Evolutionary conservation across 1,140 invertebrate species (phyloP).

Genomic region (Philopotamus ludificatus): DNA sequence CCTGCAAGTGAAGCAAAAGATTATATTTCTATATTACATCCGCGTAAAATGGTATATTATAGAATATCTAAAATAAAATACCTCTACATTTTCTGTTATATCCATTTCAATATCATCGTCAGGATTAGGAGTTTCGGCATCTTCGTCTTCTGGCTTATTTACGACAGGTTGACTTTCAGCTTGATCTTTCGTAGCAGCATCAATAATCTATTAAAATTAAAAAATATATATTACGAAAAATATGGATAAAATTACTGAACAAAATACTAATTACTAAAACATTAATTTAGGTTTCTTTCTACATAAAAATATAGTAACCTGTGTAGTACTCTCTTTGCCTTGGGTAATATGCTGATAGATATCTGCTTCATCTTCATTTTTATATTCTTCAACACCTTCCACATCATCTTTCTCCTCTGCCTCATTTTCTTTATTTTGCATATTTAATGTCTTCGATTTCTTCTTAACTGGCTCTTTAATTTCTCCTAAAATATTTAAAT

Average conservation of each 20-base stretch:
- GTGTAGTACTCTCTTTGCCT: conserved; percentile 64
- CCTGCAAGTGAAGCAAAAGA: conserved; percentile 25
- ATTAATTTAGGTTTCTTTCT: no score
- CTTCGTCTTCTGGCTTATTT: conserved; percentile 60
- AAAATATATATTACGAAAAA: conserved; percentile 1
- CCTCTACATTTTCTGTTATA: conserved; percentile 53
- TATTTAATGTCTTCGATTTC: conserved; percentile 62
- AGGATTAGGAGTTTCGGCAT: conserved; percentile 57
- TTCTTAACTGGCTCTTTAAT: conserved; percentile 61
- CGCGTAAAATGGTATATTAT: not conserved
- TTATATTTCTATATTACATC: not conserved
- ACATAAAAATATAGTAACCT: no score
- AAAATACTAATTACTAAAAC: not conserved
- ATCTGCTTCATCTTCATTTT: conserved; percentile 60
- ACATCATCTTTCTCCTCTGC: conserved; percentile 52
- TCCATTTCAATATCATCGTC: conserved; percentile 60
- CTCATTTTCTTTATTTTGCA: conserved; percentile 47
- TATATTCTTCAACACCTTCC: conserved; percentile 52
- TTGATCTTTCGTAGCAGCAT: conserved; percentile 81
- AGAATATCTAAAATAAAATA: conserved; percentile 23
- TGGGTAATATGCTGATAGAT: conserved; percentile 86
- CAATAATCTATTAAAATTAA: conserved; percentile 55
- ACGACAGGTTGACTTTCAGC: conserved; percentile 70
- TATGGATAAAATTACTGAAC: not conserved
- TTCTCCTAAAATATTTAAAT: conserved; percentile 48